Base-by-base conservation (phyloP, 2,113 vertebrate genomes). In the Pollimyrus isidori region DNA sequence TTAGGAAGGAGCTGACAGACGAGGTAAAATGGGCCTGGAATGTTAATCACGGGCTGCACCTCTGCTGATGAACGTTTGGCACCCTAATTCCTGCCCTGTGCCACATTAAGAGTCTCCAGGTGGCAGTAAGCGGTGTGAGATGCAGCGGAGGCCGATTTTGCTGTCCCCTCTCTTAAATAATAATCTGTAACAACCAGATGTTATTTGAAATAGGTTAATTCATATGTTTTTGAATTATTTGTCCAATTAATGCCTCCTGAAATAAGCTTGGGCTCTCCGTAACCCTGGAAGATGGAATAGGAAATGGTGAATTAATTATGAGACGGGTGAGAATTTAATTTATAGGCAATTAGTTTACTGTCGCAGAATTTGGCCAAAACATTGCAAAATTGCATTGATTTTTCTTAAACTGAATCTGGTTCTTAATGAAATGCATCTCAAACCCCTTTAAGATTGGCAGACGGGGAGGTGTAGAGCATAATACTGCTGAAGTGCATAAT, bases 11-110 rank as follows among this genome's bases (percentile, higher is more conserved):
- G 7, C 39, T 84, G 42, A 84, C 45, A 84, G 42, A 84, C 19
- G 39, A 9, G 11, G 45, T 84, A 23, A 56, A 56, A 84, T 23
- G 45, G 42, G 45, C 45, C 45, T 48, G 82, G 23, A 19, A 84
- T 21, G 45, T 84, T 84, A 84, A 84, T 45, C 82, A 30, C 58
- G 53, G 82, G 76, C 46, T 89, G 42, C 49, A 53, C 52, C 80
- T 84, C 50, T 9, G 5, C 88, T 46, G 76, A 83, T 5, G 23
- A 19, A 17, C 50, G 53, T 84, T 89, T 83, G 39, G 30, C 42
- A 15, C 53, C 88, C 11, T 84, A 89, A 89, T 89, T 89, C 62
- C 88, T n/a, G 73, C 30, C 26, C 39, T 88, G 65, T 45, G 88
- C 65, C 15, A n/a, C n/a, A 50, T 39, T 26, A 83, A 83, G 88